Base-by-base conservation (phyloP, 2,797 vertebrate genomes). In the Mergus octosetaceus region DNA sequence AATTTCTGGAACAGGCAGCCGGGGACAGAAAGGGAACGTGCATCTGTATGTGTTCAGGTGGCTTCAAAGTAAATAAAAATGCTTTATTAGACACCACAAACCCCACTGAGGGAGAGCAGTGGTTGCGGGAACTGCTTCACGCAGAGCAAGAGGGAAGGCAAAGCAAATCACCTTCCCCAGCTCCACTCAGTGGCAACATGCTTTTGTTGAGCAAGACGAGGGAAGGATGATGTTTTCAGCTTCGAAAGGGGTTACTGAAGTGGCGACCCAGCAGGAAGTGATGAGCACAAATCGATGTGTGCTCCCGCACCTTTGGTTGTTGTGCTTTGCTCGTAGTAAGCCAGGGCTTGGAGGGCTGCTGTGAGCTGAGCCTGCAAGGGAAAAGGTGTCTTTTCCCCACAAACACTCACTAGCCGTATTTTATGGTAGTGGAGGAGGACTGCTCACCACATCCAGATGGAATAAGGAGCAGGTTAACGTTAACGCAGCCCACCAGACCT, bases 41-140 rank as follows among this genome's bases (percentile, higher is more conserved):
- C 25, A 20, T 27, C 25, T 57, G 1, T 5, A 2, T 2, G 6
- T 5, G 34, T 74, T 18, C 1, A 2, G 41, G 53, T 13, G 27
- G 56, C 11, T 76, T 60, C 80, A 28, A 32, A 57, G n/a, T 8
- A 34, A 64, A 61, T 2, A 0, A 32, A 32, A 72, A 36, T 11
- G 22, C 43, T 86, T 73, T 58, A 68, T 19, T 8, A 28, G 38
- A 30, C 45, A 80, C 19, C 68, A 10, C 68, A 27, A 58, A 47
- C 20, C 18, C 11, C 0, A 0, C 11, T n/a, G 30, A 45, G 36
- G 13, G 19, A 36, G 13, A 51, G 47, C 62, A 9, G 56, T 0
- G 12, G 51, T 6, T 5, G 0, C 61, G 61, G 0, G 1, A 65
- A n/a, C 32, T 9, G 53, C 73, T 93, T 15, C 4, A 21, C 21